Evolutionary conservation across 2,113 vertebrate genomes (phyloP), one percentile per base, ranked within the genome.

Genomic region (Nothocercus nigrocapillus): DNA sequence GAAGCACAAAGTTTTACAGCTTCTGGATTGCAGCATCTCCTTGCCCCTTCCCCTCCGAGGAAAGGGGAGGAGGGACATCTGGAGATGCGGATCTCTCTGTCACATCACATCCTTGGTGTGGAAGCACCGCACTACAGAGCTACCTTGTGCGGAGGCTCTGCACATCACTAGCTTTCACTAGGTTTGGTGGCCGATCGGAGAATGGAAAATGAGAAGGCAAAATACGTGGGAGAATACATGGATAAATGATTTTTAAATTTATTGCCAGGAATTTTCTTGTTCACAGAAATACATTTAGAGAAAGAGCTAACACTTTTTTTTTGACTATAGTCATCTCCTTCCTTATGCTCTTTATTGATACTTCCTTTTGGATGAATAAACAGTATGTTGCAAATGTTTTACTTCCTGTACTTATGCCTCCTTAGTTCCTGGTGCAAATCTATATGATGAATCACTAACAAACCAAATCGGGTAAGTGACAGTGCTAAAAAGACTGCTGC

Each of bases 401-500:
- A 72, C 24, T 78, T 51, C 7, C 0, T 6, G 9, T 81, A 59
- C 34, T 83, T 81, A 67, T 24, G 28, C 19, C 68, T 68, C 61
- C 25, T 75, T 86, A 72, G 51, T 7, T 88, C 24, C 61, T 61
- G 9, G 47, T 78, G 51, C 28, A 84, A 58, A 92, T 84, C 76
- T 78, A 83, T 63, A 53, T 1, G 2, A 78, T 67, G 56, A 92
- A 90, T 89, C 69, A 36, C 82, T 90, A 51, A 42, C 34, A 68
- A 92, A 86, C 10, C 5, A 0, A 75, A 79, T 15, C 0, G 1
- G 34, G 14, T 80, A 81, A 86, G 36, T 27, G n/a, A 56, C 63
- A 90, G 51, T 24, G 45, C 8, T 81, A 34, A 92, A 90, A 93
- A 81, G 59, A 75, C 76, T 94, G 70, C 61, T 90, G 64, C 17